Conservation (phyloP, 2,113 vertebrate genomes). For the Strix aluco region DNA sequence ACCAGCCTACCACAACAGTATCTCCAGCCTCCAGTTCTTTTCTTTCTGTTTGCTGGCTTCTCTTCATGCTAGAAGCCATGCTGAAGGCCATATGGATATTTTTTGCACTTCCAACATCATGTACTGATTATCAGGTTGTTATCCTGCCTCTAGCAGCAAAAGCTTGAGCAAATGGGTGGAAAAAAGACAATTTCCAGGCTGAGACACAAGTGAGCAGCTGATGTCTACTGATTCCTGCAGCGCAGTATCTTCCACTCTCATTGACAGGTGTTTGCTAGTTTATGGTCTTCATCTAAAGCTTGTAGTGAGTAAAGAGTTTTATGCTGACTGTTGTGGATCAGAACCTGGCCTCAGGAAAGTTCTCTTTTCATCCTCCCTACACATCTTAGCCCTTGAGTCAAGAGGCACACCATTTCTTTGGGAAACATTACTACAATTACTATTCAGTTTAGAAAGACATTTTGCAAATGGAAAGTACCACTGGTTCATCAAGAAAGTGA, state of each 20-base stretch:
- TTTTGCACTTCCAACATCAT: not conserved
- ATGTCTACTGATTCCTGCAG: not conserved
- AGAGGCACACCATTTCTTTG: not conserved
- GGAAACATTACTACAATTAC: not conserved
- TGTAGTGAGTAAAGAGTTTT: not conserved
- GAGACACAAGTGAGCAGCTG: not conserved
- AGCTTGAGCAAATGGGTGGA: not conserved
- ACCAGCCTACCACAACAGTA: not conserved
- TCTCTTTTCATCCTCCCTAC: not conserved
- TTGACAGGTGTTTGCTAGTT: not conserved
- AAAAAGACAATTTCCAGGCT: not conserved
- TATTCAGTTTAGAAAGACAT: not conserved
- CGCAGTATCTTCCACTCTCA: accelerated
- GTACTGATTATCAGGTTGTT: not conserved
- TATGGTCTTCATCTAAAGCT: not conserved
- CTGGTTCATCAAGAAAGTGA: not conserved
- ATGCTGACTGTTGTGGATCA: not conserved
- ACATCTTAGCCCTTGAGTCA: not conserved
- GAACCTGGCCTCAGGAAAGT: not conserved
- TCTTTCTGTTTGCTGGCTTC: not conserved
- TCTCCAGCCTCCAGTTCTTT: not conserved
- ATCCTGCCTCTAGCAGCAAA: not conserved
- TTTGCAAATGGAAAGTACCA: not conserved
- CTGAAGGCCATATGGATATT: not conserved
- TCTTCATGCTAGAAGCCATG: not conserved